Evolutionary conservation across 2,888 invertebrate genomes (phyloP).

Genomic region (Creontiades dilutus): DNA sequence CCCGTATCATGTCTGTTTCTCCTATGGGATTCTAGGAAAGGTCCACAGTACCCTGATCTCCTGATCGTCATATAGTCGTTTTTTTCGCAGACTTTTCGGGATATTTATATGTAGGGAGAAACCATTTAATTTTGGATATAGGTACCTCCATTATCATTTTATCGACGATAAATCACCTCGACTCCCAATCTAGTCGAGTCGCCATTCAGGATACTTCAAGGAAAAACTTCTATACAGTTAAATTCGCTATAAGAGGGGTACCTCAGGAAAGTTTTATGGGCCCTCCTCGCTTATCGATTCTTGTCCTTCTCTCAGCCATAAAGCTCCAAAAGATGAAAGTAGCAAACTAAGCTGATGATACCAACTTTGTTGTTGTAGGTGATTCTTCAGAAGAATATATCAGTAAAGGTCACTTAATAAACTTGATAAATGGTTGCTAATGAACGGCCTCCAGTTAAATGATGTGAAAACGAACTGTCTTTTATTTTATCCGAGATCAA

Average conservation of each 20-base stretch:
- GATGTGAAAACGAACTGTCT: background rate
- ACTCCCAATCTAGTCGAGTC: background rate
- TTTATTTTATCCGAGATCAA: background rate
- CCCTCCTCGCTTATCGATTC: background rate
- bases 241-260: background rate
- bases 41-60: background rate
- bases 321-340: background rate
- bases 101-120: too few relatives aligned
- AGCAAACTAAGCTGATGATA: background rate
- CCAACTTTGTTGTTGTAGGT: background rate
- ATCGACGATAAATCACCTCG: too few relatives aligned
- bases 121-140: too few relatives aligned
- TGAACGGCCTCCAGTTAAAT: background rate
- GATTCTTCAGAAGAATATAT: background rate
- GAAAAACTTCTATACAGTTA: background rate
- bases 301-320: background rate
- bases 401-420: background rate
- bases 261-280: background rate
- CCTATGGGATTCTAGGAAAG: background rate
- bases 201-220: background rate
- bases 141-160: too few relatives aligned
- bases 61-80: too few relatives aligned
- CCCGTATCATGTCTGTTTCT: background rate
- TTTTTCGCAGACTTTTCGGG: too few relatives aligned
- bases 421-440: background rate